Conservation (phyloP, 1,140 invertebrate species). For the Scaptomyza pallida region DNA sequence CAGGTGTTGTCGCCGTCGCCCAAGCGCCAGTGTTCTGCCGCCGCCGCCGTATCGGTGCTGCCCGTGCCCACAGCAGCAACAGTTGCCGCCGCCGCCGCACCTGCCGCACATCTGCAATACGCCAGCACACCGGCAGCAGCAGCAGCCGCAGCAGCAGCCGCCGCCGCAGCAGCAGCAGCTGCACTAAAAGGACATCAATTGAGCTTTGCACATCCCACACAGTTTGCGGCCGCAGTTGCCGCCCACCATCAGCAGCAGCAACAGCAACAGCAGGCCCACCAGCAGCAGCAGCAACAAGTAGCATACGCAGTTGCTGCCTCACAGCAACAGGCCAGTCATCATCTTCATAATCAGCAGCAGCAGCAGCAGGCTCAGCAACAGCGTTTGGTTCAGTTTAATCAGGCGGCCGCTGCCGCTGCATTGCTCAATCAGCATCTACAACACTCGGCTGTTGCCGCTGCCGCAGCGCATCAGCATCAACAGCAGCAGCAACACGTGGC, state of each 20-base stretch:
- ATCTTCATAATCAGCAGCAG: constrained; percentile 52
- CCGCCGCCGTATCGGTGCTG: constrained; percentile 81
- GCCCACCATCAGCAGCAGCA: constrained; percentile 72
- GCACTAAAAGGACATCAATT: constrained; percentile 67
- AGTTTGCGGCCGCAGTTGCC: constrained; percentile 79
- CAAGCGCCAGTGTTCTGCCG: constrained; percentile 84
- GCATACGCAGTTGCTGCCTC: constrained; percentile 44
- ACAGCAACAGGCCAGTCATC: constrained; percentile 43
- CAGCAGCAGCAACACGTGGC: constrained; percentile 53
- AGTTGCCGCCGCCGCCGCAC: constrained; percentile 34
- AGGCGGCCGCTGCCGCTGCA: constrained; percentile 62
- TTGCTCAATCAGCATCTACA: constrained; percentile 68
- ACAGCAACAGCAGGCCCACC: constrained; percentile 45
- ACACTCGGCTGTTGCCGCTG: constrained; percentile 59
- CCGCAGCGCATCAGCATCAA: constrained; percentile 60
- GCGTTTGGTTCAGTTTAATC: constrained; percentile 63
- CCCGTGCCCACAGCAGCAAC: constrained; percentile 63
- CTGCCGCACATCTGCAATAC: constrained; percentile 52
- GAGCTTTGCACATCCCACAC: constrained; percentile 76
- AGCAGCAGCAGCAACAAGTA: constrained; percentile 50
- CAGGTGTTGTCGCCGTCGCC: constrained; percentile 84
- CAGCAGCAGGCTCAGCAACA: constrained; percentile 63
- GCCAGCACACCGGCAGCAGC: constrained; percentile 46
- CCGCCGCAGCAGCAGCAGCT: constrained; percentile 53
- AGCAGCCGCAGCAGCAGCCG: constrained; percentile 65